phyloP scores from a whole-genome alignment of 2,797 vertebrate species.

The Zalophus californianus region DNA sequence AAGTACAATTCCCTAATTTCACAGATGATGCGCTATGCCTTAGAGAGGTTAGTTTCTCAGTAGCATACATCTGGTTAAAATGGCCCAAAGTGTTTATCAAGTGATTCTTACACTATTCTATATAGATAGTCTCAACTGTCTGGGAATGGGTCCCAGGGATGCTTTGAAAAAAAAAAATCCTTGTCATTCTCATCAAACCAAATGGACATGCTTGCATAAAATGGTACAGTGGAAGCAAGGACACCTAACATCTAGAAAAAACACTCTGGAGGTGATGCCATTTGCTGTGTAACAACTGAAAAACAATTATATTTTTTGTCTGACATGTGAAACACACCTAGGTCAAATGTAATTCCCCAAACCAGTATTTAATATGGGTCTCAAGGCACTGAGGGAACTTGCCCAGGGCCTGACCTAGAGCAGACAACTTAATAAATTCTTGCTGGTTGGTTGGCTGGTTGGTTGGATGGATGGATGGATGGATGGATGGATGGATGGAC shows the following conservation, averaged over 20 bases:
- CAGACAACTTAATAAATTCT: neutral
- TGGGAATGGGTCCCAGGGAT: neutral
- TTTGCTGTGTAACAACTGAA: neutral
- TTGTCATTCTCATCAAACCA: neutral
- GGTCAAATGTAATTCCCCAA: neutral
- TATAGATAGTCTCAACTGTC: neutral
- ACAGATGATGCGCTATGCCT: neutral
- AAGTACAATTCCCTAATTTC: neutral
- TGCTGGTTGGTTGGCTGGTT: neutral
- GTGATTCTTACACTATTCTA: neutral
- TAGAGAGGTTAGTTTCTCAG: neutral
- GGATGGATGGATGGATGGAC: neutral
- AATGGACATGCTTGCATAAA: neutral
- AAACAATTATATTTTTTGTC: neutral
- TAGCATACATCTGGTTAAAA: neutral
- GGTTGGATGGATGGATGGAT: too few species aligned
- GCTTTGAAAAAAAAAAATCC: conserved; percentile 32
- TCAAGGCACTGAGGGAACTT: neutral
- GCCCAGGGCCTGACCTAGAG: neutral
- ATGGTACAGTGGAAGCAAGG: neutral
- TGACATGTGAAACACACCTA: neutral
- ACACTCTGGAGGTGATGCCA: neutral
- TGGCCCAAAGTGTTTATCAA: neutral
- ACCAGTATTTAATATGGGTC: neutral
- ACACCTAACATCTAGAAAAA: neutral